phyloP scores from a whole-genome alignment of 2,888 invertebrate genomes.

The Invenusta paracnida region DNA sequence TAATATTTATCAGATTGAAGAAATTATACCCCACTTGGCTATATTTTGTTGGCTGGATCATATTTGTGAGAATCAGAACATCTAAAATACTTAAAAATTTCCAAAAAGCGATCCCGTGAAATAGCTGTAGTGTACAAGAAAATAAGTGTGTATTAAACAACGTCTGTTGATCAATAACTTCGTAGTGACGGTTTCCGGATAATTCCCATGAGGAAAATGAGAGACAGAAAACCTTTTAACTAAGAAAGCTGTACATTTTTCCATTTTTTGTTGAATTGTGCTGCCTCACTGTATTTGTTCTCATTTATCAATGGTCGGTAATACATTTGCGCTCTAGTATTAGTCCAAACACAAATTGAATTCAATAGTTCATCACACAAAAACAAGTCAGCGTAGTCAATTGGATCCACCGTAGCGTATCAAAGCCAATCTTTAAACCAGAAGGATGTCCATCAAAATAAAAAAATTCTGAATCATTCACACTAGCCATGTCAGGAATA shows the following conservation, averaged over 20 bases:
- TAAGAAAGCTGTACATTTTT: background rate
- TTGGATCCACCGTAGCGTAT: slow-evolving; percentile 11
- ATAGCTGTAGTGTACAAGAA: background rate
- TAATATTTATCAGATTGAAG: background rate
- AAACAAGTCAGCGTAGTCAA: slow-evolving; percentile 27
- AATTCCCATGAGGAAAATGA: slow-evolving; percentile 13
- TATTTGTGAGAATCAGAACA: background rate
- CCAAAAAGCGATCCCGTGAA: background rate
- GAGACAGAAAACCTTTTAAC: background rate
- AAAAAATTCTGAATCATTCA: background rate
- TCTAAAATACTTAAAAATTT: background rate
- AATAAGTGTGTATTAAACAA: background rate
- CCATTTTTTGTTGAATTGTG: background rate
- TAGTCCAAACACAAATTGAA: slow-evolving; percentile 1
- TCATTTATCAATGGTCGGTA: background rate
- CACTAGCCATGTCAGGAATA: background rate
- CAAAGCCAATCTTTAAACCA: background rate
- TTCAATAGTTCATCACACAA: slow-evolving; percentile 26
- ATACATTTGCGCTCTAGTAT: background rate
- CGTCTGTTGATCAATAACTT: background rate
- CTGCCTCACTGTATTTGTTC: background rate
- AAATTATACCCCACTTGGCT: background rate
- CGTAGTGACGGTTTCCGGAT: background rate
- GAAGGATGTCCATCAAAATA: background rate
- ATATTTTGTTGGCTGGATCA: background rate